Evolutionary conservation across 1,140 invertebrate species (phyloP), one percentile per base, ranked within the genome.

Genomic region (Bilobella aurantiaca): DNA sequence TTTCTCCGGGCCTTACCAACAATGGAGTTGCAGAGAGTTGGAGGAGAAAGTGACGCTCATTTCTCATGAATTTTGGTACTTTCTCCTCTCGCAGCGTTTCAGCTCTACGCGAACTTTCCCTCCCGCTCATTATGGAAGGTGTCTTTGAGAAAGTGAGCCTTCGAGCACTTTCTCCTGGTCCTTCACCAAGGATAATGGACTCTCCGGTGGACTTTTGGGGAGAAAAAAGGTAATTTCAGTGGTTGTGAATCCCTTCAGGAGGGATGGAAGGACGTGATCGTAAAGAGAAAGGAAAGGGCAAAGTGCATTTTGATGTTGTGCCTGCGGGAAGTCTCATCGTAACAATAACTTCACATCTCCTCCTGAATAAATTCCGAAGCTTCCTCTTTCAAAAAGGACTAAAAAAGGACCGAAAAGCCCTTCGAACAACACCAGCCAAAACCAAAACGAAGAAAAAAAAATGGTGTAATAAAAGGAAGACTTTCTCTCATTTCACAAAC

Each of bases 231-330:
- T 42, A 42, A 42, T 42, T 42, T 42, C 8, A 18, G 8, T 42
- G 34, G 34, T 42, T 8, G 34, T 42, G 34, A 42, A 42, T 42
- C 34, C 34, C 34, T 42, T 42, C 34, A 42, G 34, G 34, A 42
- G 18, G n/a, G n/a, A n/a, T n/a, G n/a, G n/a, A 42, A 42, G 34
- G 34, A 42, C 34, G 34, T 53, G 49, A 53, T 53, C 49, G 49
- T 53, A 53, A 68, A 67, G 67, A 67, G 64, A 71, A 63, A 67
- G 66, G 64, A 72, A 72, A 66, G 68, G 67, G 60, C 62, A 72
- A 68, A 72, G 70, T 72, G 70, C 67, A 69, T 72, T 72, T 72
- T 72, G 70, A 72, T 72, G 70, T 72, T 72, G 65, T 72, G 70
- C 70, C 70, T 63, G 67, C 66, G 70, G 70, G 70, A 67, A 69